A percentile compares a stretch with the other conserved stretches of the same genome.
phyloP scores from a whole-genome alignment of 2,113 vertebrate genomes.

The Pelmatolapia mariae region DNA sequence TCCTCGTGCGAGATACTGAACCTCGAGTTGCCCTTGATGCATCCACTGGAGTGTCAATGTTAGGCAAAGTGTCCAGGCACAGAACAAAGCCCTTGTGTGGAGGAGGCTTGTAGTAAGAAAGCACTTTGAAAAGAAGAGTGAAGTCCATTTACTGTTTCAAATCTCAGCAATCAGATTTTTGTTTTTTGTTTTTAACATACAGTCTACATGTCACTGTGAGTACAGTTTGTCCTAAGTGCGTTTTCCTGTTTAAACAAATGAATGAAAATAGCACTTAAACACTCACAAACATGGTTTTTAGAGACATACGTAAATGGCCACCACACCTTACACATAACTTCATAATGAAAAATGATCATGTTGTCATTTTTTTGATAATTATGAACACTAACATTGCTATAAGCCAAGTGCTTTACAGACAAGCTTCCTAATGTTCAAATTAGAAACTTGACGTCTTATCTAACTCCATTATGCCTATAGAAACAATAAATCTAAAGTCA shows the following conservation, averaged over 20 bases:
- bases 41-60: neutral
- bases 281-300: neutral
- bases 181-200: neutral
- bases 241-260: neutral
- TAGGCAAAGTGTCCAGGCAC: neutral
- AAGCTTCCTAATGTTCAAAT: neutral
- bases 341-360: neutral
- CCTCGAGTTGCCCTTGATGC: neutral
- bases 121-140: neutral
- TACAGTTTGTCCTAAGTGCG: neutral
- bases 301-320: neutral
- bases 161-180: neutral
- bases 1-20: neutral
- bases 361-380: neutral
- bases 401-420: neutral
- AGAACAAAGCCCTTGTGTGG: neutral
- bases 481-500: neutral
- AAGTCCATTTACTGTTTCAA: neutral
- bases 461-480: neutral
- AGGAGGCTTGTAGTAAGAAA: neutral
- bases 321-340: neutral
- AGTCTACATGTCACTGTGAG: neutral
- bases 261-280: neutral
- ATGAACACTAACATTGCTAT: neutral
- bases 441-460: neutral